Percentiles rank a stretch among this genome's conserved stretches.
phyloP scores from a whole-genome alignment of 2,797 vertebrate genomes.

The Lophius americanus region DNA sequence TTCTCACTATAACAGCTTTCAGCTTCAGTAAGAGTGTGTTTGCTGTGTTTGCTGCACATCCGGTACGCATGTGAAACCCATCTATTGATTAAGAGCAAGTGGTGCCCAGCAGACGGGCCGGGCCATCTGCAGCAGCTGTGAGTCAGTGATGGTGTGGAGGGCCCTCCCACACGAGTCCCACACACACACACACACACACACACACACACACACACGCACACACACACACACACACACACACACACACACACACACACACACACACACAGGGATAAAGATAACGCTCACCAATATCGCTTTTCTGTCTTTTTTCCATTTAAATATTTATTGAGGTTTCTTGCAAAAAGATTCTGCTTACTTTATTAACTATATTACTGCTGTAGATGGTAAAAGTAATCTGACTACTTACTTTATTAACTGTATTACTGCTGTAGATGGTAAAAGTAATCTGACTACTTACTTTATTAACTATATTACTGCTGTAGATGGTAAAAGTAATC shows the following conservation, averaged over 20 bases:
- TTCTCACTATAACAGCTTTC: conserved; percentile 14
- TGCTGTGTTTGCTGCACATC: background rate
- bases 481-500: no score
- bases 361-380: no score
- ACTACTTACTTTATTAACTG: no score
- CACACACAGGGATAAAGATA: background rate
- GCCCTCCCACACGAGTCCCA: conserved; percentile 59
- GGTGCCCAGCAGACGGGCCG: conserved; percentile 65
- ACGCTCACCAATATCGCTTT: background rate
- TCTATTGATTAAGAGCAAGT: conserved; percentile 37
- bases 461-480: no score
- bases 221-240: background rate
- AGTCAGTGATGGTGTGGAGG: conserved; percentile 67
- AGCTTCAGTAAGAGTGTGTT: conserved; percentile 17
- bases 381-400: no score
- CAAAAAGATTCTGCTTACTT: no score
- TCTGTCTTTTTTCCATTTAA: conserved; percentile 14
- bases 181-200: conserved; percentile 13
- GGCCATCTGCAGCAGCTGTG: conserved; percentile 76
- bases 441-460: no score
- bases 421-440: no score
- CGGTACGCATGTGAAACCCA: conserved; percentile 16
- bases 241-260: conserved; percentile 8
- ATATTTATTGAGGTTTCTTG: background rate
- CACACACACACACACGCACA: conserved; percentile 1